phyloP scores from a whole-genome alignment of 2,797 vertebrate species.

The Gallinago solitaria region DNA sequence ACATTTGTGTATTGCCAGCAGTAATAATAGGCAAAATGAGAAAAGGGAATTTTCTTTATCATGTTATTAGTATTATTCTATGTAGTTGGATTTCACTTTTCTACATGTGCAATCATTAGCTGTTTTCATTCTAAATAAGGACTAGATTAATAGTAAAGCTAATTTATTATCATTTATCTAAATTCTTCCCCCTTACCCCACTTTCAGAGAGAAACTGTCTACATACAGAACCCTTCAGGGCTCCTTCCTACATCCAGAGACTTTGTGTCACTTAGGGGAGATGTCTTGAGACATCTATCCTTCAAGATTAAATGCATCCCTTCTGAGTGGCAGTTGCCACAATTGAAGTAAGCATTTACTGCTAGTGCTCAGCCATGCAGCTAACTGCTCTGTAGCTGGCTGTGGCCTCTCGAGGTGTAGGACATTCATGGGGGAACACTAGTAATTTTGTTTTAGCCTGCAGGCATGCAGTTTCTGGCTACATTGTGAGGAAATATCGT shows the following conservation, averaged over 20 bases:
- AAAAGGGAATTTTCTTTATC: not conserved
- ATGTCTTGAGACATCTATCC: slow-evolving; percentile 72
- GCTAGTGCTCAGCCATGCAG: slow-evolving; percentile 82
- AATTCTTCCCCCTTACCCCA: not conserved
- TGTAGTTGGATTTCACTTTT: not conserved
- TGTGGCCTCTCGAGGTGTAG: slow-evolving; percentile 79
- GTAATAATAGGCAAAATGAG: not conserved
- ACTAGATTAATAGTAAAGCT: not conserved
- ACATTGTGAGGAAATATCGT: slow-evolving; percentile 63
- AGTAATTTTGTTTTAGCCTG: slow-evolving; percentile 82
- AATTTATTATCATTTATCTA: not conserved
- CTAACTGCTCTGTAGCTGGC: slow-evolving; percentile 80
- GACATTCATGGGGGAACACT: slow-evolving; percentile 79
- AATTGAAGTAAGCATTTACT: slow-evolving; percentile 78
- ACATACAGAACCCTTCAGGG: not conserved
- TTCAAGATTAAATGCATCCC: slow-evolving; percentile 76
- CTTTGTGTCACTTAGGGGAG: slow-evolving; percentile 47
- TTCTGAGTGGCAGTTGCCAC: slow-evolving; percentile 76
- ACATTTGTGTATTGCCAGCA: not conserved
- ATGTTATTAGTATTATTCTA: not conserved
- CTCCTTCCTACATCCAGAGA: slow-evolving; percentile 15
- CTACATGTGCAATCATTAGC: not conserved
- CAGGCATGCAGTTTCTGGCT: slow-evolving; percentile 76
- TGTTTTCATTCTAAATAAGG: not conserved
- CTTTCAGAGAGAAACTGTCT: not conserved